Evolutionary conservation across 2,888 invertebrate species (phyloP), one percentile per base, ranked within the genome.

Genomic region (Cheilosia scutellata): DNA sequence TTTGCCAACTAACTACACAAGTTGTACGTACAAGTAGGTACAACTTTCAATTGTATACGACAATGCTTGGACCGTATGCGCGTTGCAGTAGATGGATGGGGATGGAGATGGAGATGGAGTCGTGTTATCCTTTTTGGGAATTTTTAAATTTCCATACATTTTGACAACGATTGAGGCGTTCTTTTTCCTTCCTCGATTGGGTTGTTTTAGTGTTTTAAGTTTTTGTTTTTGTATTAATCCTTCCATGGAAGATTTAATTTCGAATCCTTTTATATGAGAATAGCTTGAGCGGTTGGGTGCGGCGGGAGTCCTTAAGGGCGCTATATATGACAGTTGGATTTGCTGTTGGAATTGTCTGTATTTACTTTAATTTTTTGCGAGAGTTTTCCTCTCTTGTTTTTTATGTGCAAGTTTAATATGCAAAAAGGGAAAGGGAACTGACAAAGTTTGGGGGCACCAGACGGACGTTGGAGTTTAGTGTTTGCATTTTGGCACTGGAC

Each of bases 401-500:
- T 62, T 66, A 16, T 27, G 13, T 53, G 51, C 51, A 37, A 70
- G 63, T 58, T 72, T 3, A 42, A 57, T 37, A 58, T 71, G 63
- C 62, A 77, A 65, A 44, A 42, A 71, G 60, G 62, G 65, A 60
- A 65, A 65, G 65, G 58, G 58, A 77, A 72, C 60, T 71, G 86
- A 66, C 76, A 60, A 57, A 58, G 65, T 16, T 40, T 66, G 25
- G 7, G 72, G 33, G 40, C 53, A 60, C 77, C 76, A 72, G 86
- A 77, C 86, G 80, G 80, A 86, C 86, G 86, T 86, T 84, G 80
- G 84, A 79, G 79, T 84, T 84, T 79, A 79, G 83, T 75, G 70
- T 60, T 76, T 76, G 60, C 57, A 71, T 87, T 87, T 87, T 87
- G 87, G 87, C 87, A 87, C 74, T 82, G 82, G 82, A 82, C 87